These are phyloP conservation scores for Syngnathus scovelli DNA, from an alignment of 2,113 vertebrate species.

Conservation along the genomic window DNA sequence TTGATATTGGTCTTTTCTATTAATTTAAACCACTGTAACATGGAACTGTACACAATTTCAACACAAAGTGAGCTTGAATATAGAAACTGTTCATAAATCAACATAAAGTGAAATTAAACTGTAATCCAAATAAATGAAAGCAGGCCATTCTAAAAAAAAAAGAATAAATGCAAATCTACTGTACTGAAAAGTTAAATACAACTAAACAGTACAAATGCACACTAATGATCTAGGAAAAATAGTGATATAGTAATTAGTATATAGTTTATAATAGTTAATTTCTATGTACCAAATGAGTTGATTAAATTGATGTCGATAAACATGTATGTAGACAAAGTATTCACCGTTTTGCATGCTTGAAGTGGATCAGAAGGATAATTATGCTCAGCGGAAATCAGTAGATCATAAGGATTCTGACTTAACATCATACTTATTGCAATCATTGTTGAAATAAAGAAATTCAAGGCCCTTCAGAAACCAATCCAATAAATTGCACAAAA, in stretches of 20 bases:
- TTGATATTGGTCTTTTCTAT: neutral
- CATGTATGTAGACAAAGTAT: neutral
- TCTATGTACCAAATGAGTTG: neutral
- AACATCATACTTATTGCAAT: neutral
- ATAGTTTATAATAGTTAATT: too few relatives aligned
- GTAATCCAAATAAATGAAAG: neutral
- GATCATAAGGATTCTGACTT: neutral
- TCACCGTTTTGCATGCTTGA: neutral
- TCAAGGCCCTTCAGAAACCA: conserved; percentile 6
- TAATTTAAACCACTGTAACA: neutral
- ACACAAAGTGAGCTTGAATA: neutral
- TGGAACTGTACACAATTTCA: neutral
- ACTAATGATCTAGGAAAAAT: neutral
- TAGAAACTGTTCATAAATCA: neutral
- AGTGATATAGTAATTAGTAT: too few relatives aligned
- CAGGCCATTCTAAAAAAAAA: neutral
- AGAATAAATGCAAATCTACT: neutral
- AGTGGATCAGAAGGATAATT: neutral
- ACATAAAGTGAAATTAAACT: neutral
- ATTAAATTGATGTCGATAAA: neutral
- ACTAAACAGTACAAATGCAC: neutral
- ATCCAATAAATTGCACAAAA: neutral
- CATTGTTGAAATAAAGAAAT: neutral
- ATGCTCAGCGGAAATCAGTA: neutral
- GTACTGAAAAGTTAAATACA: neutral